Conservation (phyloP, 2,888 invertebrate species). For the Eulithis prunata region DNA sequence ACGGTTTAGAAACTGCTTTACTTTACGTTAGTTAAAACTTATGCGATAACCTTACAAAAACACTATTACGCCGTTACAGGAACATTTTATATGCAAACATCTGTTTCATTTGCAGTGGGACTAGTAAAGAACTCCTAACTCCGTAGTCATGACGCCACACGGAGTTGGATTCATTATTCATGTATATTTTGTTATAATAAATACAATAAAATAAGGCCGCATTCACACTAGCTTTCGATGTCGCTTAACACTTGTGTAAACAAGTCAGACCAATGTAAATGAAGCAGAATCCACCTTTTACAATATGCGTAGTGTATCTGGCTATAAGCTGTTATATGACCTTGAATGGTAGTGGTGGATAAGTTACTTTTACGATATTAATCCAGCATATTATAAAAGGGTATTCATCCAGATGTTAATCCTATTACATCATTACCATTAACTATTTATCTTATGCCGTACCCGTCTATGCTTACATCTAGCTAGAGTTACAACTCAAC, state of each 20-base stretch:
- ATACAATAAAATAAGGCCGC: slow-evolving; percentile 71
- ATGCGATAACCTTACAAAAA: slow-evolving; percentile 70
- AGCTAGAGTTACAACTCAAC: slow-evolving; percentile 68
- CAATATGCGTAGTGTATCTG: slow-evolving; percentile 57
- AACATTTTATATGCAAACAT: slow-evolving; percentile 78
- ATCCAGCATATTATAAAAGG: slow-evolving; percentile 69
- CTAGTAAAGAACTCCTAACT: slow-evolving; percentile 74
- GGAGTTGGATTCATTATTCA: slow-evolving; percentile 59
- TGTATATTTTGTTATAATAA: slow-evolving; percentile 55
- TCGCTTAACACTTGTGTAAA: slow-evolving; percentile 48
- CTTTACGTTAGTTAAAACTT: slow-evolving; percentile 68
- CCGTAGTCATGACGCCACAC: slow-evolving; percentile 60
- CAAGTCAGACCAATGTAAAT: slow-evolving; percentile 74
- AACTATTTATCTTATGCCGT: slow-evolving; percentile 50
- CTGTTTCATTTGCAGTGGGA: slow-evolving; percentile 82
- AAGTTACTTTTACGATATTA: slow-evolving; percentile 16
- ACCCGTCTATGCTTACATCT: slow-evolving; percentile 71
- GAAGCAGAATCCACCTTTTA: slow-evolving; percentile 72
- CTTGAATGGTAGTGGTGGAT: slow-evolving; percentile 41
- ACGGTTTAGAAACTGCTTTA: slow-evolving; percentile 55
- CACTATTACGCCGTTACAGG: slow-evolving; percentile 80
- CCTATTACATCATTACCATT: slow-evolving; percentile 48
- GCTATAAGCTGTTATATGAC: slow-evolving; percentile 61
- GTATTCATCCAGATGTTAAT: slow-evolving; percentile 55
- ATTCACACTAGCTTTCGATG: slow-evolving; percentile 79